Percentiles rank a stretch among this genome's conserved stretches.
Evolutionary conservation across 2,797 vertebrate genomes (phyloP).

Genomic region (Chloroceryle amazona): DNA sequence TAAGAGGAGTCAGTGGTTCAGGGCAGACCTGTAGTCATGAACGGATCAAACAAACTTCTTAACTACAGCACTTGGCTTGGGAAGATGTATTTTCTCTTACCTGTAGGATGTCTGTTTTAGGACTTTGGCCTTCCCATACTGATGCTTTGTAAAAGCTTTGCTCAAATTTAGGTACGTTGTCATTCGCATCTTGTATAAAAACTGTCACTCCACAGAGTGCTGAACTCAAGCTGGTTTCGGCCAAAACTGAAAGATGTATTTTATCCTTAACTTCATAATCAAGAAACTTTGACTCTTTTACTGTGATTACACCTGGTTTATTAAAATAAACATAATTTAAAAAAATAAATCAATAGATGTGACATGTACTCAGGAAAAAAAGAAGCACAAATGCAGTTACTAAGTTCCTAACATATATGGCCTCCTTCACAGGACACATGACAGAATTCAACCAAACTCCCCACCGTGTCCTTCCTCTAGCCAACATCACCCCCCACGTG

Average conservation of each 20-base stretch:
- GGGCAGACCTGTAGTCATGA: not conserved
- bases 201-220: slow-evolving; percentile 85
- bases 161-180: slow-evolving; percentile 89
- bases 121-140: slow-evolving; percentile 88
- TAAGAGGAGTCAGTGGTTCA: not conserved
- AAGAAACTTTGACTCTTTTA: slow-evolving; percentile 85
- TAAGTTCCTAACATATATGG: not conserved
- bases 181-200: slow-evolving; percentile 88
- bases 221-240: slow-evolving; percentile 82
- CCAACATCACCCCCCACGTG: not conserved
- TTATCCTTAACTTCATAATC: slow-evolving; percentile 87
- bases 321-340: not conserved
- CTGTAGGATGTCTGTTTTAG: slow-evolving; percentile 87
- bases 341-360: fast-evolving
- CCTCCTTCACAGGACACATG: not conserved
- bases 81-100: slow-evolving; percentile 73
- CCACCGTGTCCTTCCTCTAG: not conserved
- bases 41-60: not conserved
- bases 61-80: not conserved
- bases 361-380: not conserved
- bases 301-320: slow-evolving; percentile 87
- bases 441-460: not conserved
- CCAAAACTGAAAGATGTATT: slow-evolving; percentile 86
- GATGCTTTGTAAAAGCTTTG: slow-evolving; percentile 84
- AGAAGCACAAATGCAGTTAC: not conserved